A percentile compares a stretch with the other conserved stretches of the same genome.
Conservation (phyloP, 37 sponge, comb jelly and placozoan species). For the Aplysina aerophoba region DNA sequence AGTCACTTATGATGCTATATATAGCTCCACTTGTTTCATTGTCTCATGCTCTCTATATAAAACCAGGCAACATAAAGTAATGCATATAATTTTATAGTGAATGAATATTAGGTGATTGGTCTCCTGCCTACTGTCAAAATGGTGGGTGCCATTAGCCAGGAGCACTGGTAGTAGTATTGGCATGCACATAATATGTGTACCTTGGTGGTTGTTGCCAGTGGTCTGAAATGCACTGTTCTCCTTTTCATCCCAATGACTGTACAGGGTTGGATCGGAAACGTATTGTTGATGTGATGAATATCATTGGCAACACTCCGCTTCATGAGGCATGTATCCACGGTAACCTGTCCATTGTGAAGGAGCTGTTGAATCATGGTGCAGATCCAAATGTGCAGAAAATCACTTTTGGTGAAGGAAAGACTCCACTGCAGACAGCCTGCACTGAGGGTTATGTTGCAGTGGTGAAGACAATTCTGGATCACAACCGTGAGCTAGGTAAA, state of each 20-base stretch:
- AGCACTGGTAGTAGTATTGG: no score
- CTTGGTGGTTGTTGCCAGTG: no score
- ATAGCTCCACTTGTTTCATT: no score
- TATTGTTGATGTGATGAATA: constrained; percentile 36
- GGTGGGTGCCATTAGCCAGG: no score
- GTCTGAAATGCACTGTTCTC: no score
- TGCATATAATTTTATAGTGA: no score
- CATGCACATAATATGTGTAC: no score
- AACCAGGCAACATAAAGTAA: no score
- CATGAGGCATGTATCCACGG: constrained; percentile 81
- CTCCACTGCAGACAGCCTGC: constrained; percentile 81
- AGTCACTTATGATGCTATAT: no score
- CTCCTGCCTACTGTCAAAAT: no score
- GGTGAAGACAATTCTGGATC: constrained; percentile 58
- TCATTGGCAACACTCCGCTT: constrained; percentile 73
- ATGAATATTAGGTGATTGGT: no score
- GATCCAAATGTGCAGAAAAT: constrained; percentile 19
- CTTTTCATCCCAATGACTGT: neutral
- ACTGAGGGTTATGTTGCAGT: constrained; percentile 72
- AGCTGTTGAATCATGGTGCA: constrained; percentile 46
- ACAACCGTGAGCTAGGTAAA: neutral
- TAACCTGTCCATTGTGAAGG: constrained; percentile 59
- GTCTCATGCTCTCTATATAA: no score
- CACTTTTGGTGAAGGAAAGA: constrained; percentile 52
- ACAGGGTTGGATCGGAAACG: neutral